Evolutionary conservation across 2,113 vertebrate genomes (phyloP).

Genomic region (Callospermophilus lateralis): DNA sequence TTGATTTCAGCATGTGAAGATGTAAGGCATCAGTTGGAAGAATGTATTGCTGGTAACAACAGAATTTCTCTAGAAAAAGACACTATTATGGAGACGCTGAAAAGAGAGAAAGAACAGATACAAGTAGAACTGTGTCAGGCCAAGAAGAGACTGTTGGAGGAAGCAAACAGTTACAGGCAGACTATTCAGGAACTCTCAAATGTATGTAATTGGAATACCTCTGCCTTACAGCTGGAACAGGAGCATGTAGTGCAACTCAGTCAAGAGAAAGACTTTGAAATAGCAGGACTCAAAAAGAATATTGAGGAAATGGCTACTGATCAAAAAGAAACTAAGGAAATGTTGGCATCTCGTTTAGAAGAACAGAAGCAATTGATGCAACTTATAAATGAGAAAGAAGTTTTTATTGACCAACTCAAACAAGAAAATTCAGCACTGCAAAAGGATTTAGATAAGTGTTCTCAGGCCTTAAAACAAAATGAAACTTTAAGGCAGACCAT

Average conservation of each 20-base stretch:
- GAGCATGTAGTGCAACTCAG: conserved; percentile 90
- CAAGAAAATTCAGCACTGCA: too few species aligned
- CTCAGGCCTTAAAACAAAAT: too few species aligned
- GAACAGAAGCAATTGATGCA: conserved; percentile 95
- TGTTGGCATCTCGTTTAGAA: conserved; percentile 92
- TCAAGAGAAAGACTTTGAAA: conserved; percentile 93
- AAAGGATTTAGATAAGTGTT: too few species aligned
- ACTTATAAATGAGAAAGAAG: conserved; percentile 94
- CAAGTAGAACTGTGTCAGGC: conserved; percentile 90
- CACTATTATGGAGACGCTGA: conserved; percentile 87
- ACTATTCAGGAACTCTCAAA: conserved; percentile 91
- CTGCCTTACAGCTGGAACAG: conserved; percentile 91
- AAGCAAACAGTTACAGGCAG: conserved; percentile 90
- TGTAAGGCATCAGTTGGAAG: conserved; percentile 86
- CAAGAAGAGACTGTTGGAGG: conserved; percentile 90
- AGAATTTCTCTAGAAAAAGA: conserved; percentile 87
- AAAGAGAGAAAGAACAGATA: conserved; percentile 91
- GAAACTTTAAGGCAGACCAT: too few species aligned
- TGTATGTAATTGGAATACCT: conserved; percentile 88
- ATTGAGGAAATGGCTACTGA: conserved; percentile 90
- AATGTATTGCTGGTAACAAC: conserved; percentile 85
- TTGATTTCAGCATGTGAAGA: too few species aligned
- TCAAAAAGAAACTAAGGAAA: conserved; percentile 92
- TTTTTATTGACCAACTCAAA: conserved; percentile 91
- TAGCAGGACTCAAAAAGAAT: conserved; percentile 90